phyloP scores from a whole-genome alignment of 2,888 invertebrate species.

The Cephus runcator region DNA sequence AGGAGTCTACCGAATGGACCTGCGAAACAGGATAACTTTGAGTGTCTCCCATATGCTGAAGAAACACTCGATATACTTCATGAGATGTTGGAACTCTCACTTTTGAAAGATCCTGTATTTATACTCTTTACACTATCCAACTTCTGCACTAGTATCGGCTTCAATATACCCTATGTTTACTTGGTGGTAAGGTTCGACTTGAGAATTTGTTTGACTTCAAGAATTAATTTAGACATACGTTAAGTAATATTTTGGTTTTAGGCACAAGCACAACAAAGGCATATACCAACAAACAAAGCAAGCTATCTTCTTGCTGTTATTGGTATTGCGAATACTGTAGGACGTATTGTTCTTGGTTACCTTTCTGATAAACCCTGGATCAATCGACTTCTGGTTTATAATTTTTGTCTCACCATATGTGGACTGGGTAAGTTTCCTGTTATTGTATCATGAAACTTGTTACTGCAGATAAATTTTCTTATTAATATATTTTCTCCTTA shows the following conservation, averaged over 20 bases:
- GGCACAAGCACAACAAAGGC: slow-evolving; percentile 75
- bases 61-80: slow-evolving; percentile 78
- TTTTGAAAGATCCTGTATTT: slow-evolving; percentile 88
- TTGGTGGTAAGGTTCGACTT: slow-evolving; percentile 68
- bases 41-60: slow-evolving; percentile 72
- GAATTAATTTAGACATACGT: no score
- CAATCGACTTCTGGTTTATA: slow-evolving; percentile 91
- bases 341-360: slow-evolving; percentile 88
- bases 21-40: slow-evolving; percentile 29
- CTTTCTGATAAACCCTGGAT: slow-evolving; percentile 90
- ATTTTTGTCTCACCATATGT: slow-evolving; percentile 85
- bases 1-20: slow-evolving; percentile 46
- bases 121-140: slow-evolving; percentile 92
- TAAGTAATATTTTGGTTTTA: slow-evolving; percentile 33
- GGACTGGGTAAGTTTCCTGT: slow-evolving; percentile 79
- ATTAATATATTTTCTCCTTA: background rate
- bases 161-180: slow-evolving; percentile 93
- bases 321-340: slow-evolving; percentile 90
- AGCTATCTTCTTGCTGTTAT: slow-evolving; percentile 82
- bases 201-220: no score
- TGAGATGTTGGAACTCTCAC: slow-evolving; percentile 86
- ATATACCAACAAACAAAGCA: slow-evolving; percentile 70
- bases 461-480: background rate
- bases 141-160: slow-evolving; percentile 94
- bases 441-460: background rate